Evolutionary conservation across 2,888 invertebrate species (phyloP), one percentile per base, ranked within the genome.

Genomic region (Chesias legatella): DNA sequence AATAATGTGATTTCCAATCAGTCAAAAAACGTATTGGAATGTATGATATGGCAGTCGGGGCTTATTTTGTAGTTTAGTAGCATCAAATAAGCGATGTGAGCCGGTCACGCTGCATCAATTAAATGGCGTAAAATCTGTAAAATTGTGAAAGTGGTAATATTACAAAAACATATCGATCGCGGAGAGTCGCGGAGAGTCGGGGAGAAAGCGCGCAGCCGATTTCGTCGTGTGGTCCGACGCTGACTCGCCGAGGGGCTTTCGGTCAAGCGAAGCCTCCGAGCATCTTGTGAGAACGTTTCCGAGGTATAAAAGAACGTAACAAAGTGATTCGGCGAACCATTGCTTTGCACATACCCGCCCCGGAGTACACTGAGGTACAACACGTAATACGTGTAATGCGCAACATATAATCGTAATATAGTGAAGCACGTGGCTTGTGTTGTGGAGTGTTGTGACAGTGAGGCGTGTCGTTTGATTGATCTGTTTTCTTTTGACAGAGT

Each of bases 231-330:
- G 49, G 55, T 36, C 58, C 58, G 34, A 50, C 60, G 56, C 48
- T 49, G 36, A 44, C 48, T 33, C 29, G 35, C 38, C 44, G 35
- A 59, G 48, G 69, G 72, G 75, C 75, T 76, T 76, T 82, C 74
- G 79, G 83, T 65, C 73, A 70, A 67, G 65, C 71, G 64, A 60
- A 67, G 72, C 63, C 63, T 67, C 65, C 49, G 73, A 72, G 78
- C 83, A 79, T 85, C 85, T 81, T 67, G 67, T 63, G 77, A 67
- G 73, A 75, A 78, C 74, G 74, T 82, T 85, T 88, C 85, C 85
- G 80, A 79, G 79, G 85, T 88, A 88, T 88, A 88, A 79, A 88
- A 88, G 86, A 81, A 79, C 67, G 74, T 71, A 70, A 68, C 79
- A 66, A 63, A 62, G 71, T 71, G 72, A 67, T 73, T 69, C 70